Evolutionary conservation across 2,888 invertebrate species (phyloP).

Genomic region (Dynastes grantii): DNA sequence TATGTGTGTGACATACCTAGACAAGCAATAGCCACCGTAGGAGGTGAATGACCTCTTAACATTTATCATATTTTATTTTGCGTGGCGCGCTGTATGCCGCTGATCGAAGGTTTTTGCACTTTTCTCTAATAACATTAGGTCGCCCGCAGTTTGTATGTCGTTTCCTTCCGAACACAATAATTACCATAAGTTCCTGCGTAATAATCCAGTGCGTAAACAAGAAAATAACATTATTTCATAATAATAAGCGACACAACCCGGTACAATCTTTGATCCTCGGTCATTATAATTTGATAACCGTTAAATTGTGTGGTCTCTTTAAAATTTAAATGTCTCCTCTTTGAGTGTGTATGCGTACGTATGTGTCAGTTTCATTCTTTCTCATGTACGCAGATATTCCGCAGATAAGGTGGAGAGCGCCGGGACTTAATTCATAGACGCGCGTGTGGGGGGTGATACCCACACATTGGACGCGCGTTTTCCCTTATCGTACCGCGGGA

Average conservation of each 20-base stretch:
- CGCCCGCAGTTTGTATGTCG: slow-evolving; percentile 17
- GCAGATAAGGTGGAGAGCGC: slow-evolving; percentile 17
- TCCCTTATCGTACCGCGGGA: slow-evolving; percentile 8
- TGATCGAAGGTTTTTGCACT: slow-evolving; percentile 26
- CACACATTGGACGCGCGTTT: slow-evolving; percentile 6
- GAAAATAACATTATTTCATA: background rate
- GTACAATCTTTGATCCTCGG: slow-evolving; percentile 2
- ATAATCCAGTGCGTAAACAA: background rate
- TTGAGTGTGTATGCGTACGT: background rate
- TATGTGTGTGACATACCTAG: slow-evolving; percentile 61
- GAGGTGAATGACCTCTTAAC: slow-evolving; percentile 43
- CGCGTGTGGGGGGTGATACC: slow-evolving; percentile 28
- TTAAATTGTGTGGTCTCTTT: slow-evolving; percentile 8
- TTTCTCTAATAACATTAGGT: background rate
- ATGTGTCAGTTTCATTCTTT: too few relatives aligned
- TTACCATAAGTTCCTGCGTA: background rate
- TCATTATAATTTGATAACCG: background rate
- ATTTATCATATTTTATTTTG: slow-evolving; percentile 45
- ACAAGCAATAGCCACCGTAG: slow-evolving; percentile 56
- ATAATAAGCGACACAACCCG: background rate
- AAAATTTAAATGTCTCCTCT: slow-evolving; percentile 32
- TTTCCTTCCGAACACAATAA: slow-evolving; percentile 10
- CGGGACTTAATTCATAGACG: slow-evolving; percentile 26
- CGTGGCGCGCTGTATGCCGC: slow-evolving; percentile 22
- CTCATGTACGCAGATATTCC: slow-evolving; percentile 19